Base-by-base conservation (phyloP, 1,140 invertebrate genomes). In the Dinothrombium tinctorium region DNA sequence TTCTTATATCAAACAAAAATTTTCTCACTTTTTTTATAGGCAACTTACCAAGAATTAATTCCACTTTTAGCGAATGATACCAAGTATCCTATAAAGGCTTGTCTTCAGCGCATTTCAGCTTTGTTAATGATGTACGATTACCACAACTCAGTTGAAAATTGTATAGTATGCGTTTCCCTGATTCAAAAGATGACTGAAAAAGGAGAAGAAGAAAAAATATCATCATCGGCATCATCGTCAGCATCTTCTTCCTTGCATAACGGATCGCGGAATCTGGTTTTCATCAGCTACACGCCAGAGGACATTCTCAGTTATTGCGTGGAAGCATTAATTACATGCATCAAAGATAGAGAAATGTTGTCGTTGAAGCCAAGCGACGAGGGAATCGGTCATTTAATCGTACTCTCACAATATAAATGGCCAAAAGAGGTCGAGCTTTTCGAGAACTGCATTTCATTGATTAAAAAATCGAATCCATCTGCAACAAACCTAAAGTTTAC, bases 371-470 rank as follows among this genome's bases (percentile, higher is more conserved):
- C 43, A 17, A 12, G 15, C 21, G 41, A 47, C 17, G 8, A 24
- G 4, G 37, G 29, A 14, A 11, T 45, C 14, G 46, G 46, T 24
- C 46, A 47, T 40, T 8, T 45, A 26, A 39, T 47, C 5, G 46
- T 47, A 4, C 21, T 47, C 4, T 35, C 19, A 19, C 46, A 47
- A 29, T 47, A 45, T 33, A 36, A 41, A 4, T 47, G 46, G 46
- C 46, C 46, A 5, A 26, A 36, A 11, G 9, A 45, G 2, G 15
- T 29, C 11, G 20, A 47, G 7, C 22, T 42, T 17, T 47, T 46
- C 20, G 14, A 24, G 3, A 22, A 35, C 20, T 25, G 15, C n/a
- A 35, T 44, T 11, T 14, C 14, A 8, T 22, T n/a, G 2, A 38
- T 46, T 6, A 2, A 12, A 12, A 31, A 29, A 20, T 22, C 14